Evolutionary conservation across 1,140 invertebrate species (phyloP), one percentile per base, ranked within the genome.

Genomic region (Heliconius melpomene): DNA sequence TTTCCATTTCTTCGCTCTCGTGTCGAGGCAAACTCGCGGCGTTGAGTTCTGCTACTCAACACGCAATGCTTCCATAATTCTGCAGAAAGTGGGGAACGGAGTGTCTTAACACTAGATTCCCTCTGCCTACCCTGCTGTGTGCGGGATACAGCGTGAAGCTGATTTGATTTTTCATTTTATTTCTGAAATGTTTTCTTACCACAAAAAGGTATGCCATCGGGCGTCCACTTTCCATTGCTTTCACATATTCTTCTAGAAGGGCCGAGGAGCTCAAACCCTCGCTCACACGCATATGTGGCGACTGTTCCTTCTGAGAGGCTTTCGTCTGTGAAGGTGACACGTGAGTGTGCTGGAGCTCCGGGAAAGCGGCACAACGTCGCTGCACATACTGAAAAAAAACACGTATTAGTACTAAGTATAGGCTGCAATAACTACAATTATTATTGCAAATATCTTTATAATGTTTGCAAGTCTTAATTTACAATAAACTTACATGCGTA

Each of bases 131-230:
- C 29, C 29, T 29, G 2, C 29, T 29, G 29, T 29, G 29, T 29
- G 29, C 2, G 29, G 29, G 29, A 29, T 29, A 29, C 29, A 29
- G 29, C 29, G 6, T 32, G 32, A 32, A 32, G 32, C 32, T 32
- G 32, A 32, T 32, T 36, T 36, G 32, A 36, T 7, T 36, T 36
- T 5, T 32, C 3, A 32, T 32, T 32, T 32, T 32, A 32, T 36
- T 36, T 36, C 32, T 36, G 7, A 36, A 36, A 36, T 36, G 32
- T 32, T 72, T 20, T 97, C 97, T 98, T 94, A 98, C 98, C 98
- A 93, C 98, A 99, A 94, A 99, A 99, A 23, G 98, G 98, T 78
- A 99, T 98, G 77, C 98, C 98, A 88, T 98, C 97, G 0, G 98
- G 98, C n/a, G 95, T 94, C 98, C 98, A 99, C 50, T 95, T 96